Base-by-base conservation (phyloP, 2,888 invertebrate genomes). In the Phengaris arion region DNA sequence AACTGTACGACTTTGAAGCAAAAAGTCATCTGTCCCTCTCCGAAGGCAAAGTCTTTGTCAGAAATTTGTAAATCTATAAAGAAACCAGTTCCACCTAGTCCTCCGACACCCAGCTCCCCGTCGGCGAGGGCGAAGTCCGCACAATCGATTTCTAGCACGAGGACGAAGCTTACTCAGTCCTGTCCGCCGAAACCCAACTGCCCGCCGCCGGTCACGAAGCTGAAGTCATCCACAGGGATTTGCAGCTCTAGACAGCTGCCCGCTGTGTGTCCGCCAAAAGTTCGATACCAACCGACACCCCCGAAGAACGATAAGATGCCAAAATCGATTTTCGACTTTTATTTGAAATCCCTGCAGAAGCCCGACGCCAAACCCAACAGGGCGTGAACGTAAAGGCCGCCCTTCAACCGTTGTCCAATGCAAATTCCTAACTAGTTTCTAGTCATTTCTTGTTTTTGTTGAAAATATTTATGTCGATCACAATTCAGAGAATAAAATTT, bases 21-120 rank as follows among this genome's bases (percentile, higher is more conserved):
- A 6, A 48, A 6, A 8, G 48, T 15, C 4, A 12, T 35, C 6
- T 64, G 64, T 2, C 35, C 64, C 12, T 10, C 64, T 12, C 15
- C 64, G 12, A 64, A 64, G 6, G 64, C 64, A 9, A 64, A 64
- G 12, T 64, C 64, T 35, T 35, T 64, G 12, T 2, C 12, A 1
- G 64, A 64, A 35, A 64, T 64, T 64, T 64, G 64, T 35, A 64
- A 64, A 64, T 45, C 64, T 6, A 45, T 13, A 64, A 64, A 64
- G 35, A 64, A 64, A 35, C 64, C 64, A 13, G 12, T 6, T 45
- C 64, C 64, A 6, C 64, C 57, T n/a, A 57, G 4, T 3, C 15
- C 57, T 7, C 15, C 57, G 15, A 57, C 8, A n/a, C 9, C 59
- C 59, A 22, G 59, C 59, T 22, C 22, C 9, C 59, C 59, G 15